Percentiles rank a stretch among this genome's conserved stretches.
phyloP scores from a whole-genome alignment of 1,140 invertebrate species.

The Heliconius hermathena region DNA sequence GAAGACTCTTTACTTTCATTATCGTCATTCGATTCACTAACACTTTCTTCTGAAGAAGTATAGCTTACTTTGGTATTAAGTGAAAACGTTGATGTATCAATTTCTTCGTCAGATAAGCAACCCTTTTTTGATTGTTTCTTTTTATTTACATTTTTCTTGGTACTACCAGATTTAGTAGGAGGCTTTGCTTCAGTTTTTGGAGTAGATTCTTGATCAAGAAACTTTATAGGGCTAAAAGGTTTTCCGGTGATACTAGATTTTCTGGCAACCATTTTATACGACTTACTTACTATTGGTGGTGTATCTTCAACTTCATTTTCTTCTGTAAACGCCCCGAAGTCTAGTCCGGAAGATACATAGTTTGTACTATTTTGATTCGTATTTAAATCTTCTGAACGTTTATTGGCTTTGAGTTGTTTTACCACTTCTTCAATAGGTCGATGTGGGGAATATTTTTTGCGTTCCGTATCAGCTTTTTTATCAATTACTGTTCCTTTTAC shows the following conservation, averaged over 20 bases:
- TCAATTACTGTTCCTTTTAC: conserved; percentile 80
- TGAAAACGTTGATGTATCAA: conserved; percentile 71
- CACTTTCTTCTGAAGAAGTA: conserved; percentile 73
- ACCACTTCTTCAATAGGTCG: conserved; percentile 78
- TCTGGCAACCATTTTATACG: conserved; percentile 77
- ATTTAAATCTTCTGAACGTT: conserved; percentile 64
- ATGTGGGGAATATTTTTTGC: conserved; percentile 77
- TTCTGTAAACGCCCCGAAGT: conserved; percentile 37
- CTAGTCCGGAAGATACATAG: conserved; percentile 40
- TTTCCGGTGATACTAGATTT: conserved; percentile 77
- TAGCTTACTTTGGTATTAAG: conserved; percentile 67
- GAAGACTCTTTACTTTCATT: conserved; percentile 72
- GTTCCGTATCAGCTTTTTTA: conserved; percentile 73
- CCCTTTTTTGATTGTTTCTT: conserved; percentile 64
- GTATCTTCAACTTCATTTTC: conserved; percentile 56
- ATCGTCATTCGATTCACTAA: conserved; percentile 74
- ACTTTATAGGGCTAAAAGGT: conserved; percentile 74
- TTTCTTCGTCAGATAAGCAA: conserved; percentile 66
- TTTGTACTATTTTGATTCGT: conserved; percentile 39
- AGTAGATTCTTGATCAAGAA: conserved; percentile 62
- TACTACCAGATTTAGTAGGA: conserved; percentile 39
- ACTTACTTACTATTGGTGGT: conserved; percentile 75
- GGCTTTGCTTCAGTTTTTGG: conserved; percentile 54
- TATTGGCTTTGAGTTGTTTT: conserved; percentile 73
- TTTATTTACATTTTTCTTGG: conserved; percentile 57